A percentile compares a stretch with the other conserved stretches of the same genome.
These are phyloP conservation scores for Parazoanthus swiftii DNA, from an alignment of 92 coral and sea anemone genomes.

Conservation along the genomic window DNA sequence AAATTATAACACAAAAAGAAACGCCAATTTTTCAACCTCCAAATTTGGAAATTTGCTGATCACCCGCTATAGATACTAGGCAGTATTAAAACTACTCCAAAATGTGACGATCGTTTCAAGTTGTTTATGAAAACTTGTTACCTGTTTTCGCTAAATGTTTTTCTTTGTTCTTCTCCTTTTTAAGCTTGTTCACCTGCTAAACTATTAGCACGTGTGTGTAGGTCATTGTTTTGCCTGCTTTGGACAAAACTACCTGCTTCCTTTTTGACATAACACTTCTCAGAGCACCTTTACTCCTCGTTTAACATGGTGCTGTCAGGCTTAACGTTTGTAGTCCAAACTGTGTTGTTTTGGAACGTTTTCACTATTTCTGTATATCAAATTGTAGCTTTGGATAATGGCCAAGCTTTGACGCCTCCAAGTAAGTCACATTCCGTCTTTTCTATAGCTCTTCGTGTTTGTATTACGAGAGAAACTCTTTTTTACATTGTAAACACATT, in stretches of 20 bases:
- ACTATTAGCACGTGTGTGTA: neutral
- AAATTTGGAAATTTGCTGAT: too few relatives aligned
- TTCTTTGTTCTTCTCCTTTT: slow-evolving; percentile 3
- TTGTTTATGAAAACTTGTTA: neutral
- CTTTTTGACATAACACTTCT: neutral
- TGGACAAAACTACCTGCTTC: neutral
- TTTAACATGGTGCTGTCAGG: neutral
- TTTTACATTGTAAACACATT: neutral
- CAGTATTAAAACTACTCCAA: too few relatives aligned
- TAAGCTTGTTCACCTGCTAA: neutral
- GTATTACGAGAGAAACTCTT: too few relatives aligned
- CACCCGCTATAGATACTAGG: too few relatives aligned
- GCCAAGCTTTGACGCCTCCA: slow-evolving; percentile 74
- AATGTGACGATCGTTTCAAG: too few relatives aligned
- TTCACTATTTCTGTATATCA: neutral
- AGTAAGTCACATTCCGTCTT: slow-evolving; percentile 44
- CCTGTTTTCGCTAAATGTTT: neutral
- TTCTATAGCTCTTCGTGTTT: too few relatives aligned
- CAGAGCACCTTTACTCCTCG: neutral
- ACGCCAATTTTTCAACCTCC: too few relatives aligned
- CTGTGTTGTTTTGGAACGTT: slow-evolving; percentile 3
- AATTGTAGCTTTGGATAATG: slow-evolving; percentile 54
- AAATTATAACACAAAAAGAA: too few relatives aligned
- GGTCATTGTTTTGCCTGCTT: neutral
- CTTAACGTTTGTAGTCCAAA: neutral